phyloP scores from a whole-genome alignment of 2,113 vertebrate species.

The Choloepus hoffmanni region DNA sequence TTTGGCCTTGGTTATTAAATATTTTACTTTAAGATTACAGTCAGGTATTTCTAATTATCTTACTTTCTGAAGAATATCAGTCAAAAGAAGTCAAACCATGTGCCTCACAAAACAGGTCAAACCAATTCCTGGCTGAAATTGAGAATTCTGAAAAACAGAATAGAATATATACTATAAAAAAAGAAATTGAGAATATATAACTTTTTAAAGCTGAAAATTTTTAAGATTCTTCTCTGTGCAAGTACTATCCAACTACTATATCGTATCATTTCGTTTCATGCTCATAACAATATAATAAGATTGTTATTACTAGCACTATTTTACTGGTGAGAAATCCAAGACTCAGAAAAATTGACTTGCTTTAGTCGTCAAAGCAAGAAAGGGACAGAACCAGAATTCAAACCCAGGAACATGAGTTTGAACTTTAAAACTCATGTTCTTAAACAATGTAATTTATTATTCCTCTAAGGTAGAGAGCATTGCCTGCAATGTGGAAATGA shows the following conservation, averaged over 20 bases:
- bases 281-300: background rate
- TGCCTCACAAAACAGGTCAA: background rate
- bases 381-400: background rate
- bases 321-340: background rate
- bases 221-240: background rate
- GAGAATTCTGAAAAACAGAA: background rate
- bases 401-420: background rate
- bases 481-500: background rate
- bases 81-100: background rate
- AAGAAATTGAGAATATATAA: background rate
- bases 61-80: background rate
- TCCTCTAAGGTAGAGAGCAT: background rate
- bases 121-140: background rate
- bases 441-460: background rate
- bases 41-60: background rate
- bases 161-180: background rate
- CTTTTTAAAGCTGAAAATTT: background rate
- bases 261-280: background rate
- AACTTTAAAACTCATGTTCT: background rate
- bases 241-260: background rate
- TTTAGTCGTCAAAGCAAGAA: background rate
- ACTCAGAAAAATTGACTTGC: background rate
- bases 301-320: background rate
- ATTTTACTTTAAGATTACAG: background rate
- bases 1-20: background rate